These are phyloP conservation scores for Plebejus argus DNA, from an alignment of 2,888 invertebrate species.

Conservation along the genomic window DNA sequence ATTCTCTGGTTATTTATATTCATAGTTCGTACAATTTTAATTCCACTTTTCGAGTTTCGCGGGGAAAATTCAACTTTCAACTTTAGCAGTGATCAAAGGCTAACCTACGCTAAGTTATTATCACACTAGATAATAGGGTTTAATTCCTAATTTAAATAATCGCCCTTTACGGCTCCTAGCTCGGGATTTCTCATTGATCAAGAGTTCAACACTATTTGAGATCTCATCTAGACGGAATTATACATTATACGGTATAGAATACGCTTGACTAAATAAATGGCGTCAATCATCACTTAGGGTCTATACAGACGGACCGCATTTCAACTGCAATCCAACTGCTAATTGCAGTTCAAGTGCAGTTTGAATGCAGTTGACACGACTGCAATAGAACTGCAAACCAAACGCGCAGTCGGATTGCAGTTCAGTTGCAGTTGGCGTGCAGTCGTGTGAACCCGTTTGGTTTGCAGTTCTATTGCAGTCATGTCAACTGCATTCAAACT, in stretches of 20 bases:
- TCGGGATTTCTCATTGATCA: not conserved
- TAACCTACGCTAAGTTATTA: not conserved
- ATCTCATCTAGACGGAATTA: not conserved
- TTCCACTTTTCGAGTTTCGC: not conserved
- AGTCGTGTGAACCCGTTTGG: too few relatives aligned
- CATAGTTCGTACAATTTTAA: not conserved
- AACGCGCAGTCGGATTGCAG: too few relatives aligned
- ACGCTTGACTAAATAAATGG: not conserved
- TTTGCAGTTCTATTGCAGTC: too few relatives aligned
- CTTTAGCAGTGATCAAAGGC: not conserved
- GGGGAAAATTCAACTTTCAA: not conserved
- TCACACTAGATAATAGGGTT: too few relatives aligned
- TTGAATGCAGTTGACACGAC: too few relatives aligned
- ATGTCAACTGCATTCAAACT: too few relatives aligned
- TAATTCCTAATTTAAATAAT: slow-evolving; percentile 10
- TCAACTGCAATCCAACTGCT: too few relatives aligned
- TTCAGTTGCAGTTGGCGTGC: too few relatives aligned
- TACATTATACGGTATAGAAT: not conserved
- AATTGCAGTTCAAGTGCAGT: too few relatives aligned
- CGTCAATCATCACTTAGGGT: too few relatives aligned
- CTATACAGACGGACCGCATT: too few relatives aligned
- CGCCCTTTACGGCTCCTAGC: not conserved
- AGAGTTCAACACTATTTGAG: not conserved
- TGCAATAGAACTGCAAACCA: too few relatives aligned
- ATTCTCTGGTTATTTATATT: not conserved